Evolutionary conservation across 2,797 vertebrate species (phyloP), one percentile per base, ranked within the genome.

Genomic region (Toxotes lorentzi): DNA sequence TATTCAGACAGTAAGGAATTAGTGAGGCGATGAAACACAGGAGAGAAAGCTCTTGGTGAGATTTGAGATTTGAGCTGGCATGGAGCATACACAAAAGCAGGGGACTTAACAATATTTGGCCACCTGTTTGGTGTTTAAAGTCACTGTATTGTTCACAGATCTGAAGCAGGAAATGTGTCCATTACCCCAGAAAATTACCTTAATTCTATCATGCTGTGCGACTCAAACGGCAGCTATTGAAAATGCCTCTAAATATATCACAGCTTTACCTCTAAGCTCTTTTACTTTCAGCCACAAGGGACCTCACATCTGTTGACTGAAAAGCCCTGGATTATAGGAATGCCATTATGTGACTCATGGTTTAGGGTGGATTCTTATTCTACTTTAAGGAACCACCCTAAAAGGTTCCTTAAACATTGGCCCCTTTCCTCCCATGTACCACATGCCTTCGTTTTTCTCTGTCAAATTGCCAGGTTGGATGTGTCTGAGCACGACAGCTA

Each of bases 41-140:
- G 17, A 60, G 66, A 61, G 65, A 85, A 82, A 58, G 23, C 62
- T 48, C 72, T 73, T 21, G 66, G 71, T 81, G 82, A 65, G 65
- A 81, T 62, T 34, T 76, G 63, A 92, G 79, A 65, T 57, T 71
- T 38, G 32, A 58, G 48, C 38, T 76, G 45, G 57, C 47, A 24
- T 14, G 30, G 12, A 27, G 58, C 71, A 79, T 32, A 86, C 79
- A 91, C 79, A 91, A 84, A 88, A 21, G 78, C 79, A 63, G 16
- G 9, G 43, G 72, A 78, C 54, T 70, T 78, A 53, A 76, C 60
- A 57, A 54, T 67, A 73, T 72, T 78, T 76, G 53, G 30, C 65
- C 9, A 70, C 61, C 58, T 76, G 64, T 85, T 86, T 73, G 65
- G 64, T 48, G 56, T 73, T 81, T 83, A 43, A 78, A 83, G 35